Conservation (phyloP, 2,888 invertebrate genomes). For the Campaea margaritaria region DNA sequence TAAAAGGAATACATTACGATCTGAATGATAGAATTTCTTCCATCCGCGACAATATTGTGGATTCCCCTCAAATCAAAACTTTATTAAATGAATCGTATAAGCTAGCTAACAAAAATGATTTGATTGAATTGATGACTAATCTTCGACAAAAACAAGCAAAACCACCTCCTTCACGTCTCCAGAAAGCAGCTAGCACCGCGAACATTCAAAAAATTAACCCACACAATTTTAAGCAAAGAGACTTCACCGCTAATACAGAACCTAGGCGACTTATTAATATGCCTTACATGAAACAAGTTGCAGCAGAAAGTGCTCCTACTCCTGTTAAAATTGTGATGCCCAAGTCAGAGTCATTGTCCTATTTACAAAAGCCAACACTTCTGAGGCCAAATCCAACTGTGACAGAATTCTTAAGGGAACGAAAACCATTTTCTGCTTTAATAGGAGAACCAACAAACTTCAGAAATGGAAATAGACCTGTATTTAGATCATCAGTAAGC, state of each 20-base stretch:
- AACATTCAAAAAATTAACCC: conserved; percentile 23
- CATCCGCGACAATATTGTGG: conserved; percentile 58
- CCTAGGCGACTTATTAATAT: conserved; percentile 12
- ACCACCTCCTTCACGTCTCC: conserved; percentile 24
- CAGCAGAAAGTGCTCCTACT: conserved; percentile 52
- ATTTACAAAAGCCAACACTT: conserved; percentile 29
- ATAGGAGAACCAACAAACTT: conserved; percentile 34
- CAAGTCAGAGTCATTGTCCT: conserved; percentile 32
- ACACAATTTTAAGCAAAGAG: conserved; percentile 8
- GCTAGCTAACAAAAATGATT: conserved; percentile 21
- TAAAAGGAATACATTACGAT: conserved; percentile 65
- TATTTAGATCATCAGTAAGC: conserved; percentile 37
- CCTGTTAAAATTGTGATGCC: conserved; percentile 51
- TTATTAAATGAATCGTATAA: conserved; percentile 26
- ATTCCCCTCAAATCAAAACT: conserved; percentile 47
- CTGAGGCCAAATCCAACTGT: conserved; percentile 27
- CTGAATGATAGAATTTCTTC: conserved; percentile 66
- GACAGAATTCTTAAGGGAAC: conserved; percentile 18
- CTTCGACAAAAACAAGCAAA: conserved; percentile 30
- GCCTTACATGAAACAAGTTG: conserved; percentile 12
- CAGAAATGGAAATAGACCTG: conserved; percentile 34
- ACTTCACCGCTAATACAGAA: conserved; percentile 6
- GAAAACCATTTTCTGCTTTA: conserved; percentile 22
- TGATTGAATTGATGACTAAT: conserved; percentile 15
- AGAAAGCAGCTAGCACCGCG: conserved; percentile 30